Base-by-base conservation (phyloP, 2,888 invertebrate genomes). In the Alloplasta piceator region DNA sequence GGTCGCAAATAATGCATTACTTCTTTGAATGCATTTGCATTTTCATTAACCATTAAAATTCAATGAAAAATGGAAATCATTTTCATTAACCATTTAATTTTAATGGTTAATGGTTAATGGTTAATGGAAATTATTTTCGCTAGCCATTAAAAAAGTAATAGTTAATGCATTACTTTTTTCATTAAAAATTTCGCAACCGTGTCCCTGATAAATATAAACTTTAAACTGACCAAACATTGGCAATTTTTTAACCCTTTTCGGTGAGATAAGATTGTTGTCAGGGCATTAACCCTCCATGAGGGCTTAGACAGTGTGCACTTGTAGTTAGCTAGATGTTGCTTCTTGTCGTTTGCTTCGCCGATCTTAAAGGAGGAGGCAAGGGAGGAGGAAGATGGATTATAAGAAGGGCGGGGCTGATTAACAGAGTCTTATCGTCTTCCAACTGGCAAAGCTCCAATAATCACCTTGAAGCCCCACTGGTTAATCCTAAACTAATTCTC, bases 371-470 rank as follows among this genome's bases (percentile, higher is more conserved):
- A 71, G 68, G 52, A 58, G 50, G 64, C 55, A 55, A 63, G 75
- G 36, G 16, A 60, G 63, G 68, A 64, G 55, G 52, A 82, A 74
- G 64, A 75, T 39, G 58, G 78, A 70, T 74, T 58, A 74, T 80
- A 81, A 82, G 82, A 82, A 68, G 85, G 72, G 79, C 85, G 83
- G 56, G 84, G 76, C 88, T 87, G 89, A 90, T 90, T 89, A 89
- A 88, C 89, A 89, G 85, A 85, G 88, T 89, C 89, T 90, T 89
- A 89, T 90, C 89, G 88, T 89, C 86, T 88, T 87, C 85, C 89
- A 87, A 89, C 89, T 88, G 89, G 89, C 89, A 89, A 90, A 90
- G 88, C 89, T 90, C 87, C 88, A 88, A 89, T 90, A 90, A 91
- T 90, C 90, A 87, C 88, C 87, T 86, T 82, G 88, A 91, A 90